These are phyloP conservation scores for Brenthis hecate DNA, from an alignment of 2,888 invertebrate species.

Conservation along the genomic window DNA sequence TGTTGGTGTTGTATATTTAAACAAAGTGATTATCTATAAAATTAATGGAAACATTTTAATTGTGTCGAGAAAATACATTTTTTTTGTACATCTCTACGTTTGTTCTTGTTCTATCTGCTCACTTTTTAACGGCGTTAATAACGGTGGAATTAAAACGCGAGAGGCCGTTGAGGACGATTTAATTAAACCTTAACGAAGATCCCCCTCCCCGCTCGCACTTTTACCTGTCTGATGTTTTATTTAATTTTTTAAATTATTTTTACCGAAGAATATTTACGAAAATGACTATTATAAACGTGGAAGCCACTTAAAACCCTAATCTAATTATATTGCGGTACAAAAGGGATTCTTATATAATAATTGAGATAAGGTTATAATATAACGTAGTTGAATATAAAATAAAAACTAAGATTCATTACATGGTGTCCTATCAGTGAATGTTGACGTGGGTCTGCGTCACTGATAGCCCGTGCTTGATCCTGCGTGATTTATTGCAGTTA, in stretches of 20 bases:
- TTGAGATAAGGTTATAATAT: not conserved
- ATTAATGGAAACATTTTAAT: no score
- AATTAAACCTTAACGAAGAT: slow-evolving; percentile 82
- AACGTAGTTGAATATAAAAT: not conserved
- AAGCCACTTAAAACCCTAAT: no score
- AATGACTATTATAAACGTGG: not conserved
- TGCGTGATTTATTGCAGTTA: slow-evolving; percentile 66
- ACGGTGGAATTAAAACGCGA: slow-evolving; percentile 82
- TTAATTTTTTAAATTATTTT: slow-evolving; percentile 68
- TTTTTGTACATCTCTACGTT: slow-evolving; percentile 44
- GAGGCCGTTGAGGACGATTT: slow-evolving; percentile 81
- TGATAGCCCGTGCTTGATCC: slow-evolving; percentile 65
- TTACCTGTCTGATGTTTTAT: slow-evolving; percentile 71
- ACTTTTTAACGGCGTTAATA: slow-evolving; percentile 83
- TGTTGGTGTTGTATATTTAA: no score
- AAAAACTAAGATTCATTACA: slow-evolving; percentile 17
- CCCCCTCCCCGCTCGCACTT: slow-evolving; percentile 51
- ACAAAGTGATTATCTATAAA: no score
- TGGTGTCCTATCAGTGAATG: slow-evolving; percentile 47
- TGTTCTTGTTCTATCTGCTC: slow-evolving; percentile 54
- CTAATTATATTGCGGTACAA: not conserved
- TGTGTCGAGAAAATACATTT: not conserved
- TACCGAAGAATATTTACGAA: slow-evolving; percentile 33
- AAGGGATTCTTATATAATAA: not conserved
- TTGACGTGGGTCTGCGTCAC: slow-evolving; percentile 53